These are phyloP conservation scores for Pipra filicauda DNA, from an alignment of 2,113 vertebrate species.

Conservation along the genomic window DNA sequence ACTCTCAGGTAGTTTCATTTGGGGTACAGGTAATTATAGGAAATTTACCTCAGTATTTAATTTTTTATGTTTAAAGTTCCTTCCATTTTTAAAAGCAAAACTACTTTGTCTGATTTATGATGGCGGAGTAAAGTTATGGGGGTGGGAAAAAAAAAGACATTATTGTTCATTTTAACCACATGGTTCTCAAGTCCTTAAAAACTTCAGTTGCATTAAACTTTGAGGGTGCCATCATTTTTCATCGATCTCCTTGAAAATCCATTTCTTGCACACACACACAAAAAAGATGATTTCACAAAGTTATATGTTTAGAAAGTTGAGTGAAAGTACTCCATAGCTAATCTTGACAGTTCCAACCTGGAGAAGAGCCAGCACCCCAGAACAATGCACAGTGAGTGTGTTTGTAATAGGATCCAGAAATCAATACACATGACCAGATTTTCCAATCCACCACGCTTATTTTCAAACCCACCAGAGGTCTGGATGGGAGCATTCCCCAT, in stretches of 20 bases:
- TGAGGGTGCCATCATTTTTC: not conserved
- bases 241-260: conserved; percentile 28
- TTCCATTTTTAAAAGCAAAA: not conserved
- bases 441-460: conserved; percentile 17
- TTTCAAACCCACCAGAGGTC: not conserved
- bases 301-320: conserved; percentile 19
- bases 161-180: not conserved
- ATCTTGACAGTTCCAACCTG: conserved; percentile 20
- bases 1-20: not conserved
- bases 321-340: not conserved
- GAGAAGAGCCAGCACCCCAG: not conserved
- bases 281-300: not conserved
- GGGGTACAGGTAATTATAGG: not conserved
- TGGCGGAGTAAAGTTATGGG: not conserved
- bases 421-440: conserved; percentile 42
- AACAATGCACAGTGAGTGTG: not conserved
- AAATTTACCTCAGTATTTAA: not conserved
- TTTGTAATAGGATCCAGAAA: conserved; percentile 28
- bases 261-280: not conserved
- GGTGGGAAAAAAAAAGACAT: not conserved
- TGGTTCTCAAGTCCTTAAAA: not conserved
- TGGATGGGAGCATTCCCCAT: not conserved
- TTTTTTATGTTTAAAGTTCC: not conserved
- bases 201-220: not conserved
- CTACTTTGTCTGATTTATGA: conserved; percentile 25